These are phyloP conservation scores for Mesochorus sp. DNA, from an alignment of 2,888 invertebrate genomes.

Conservation along the genomic window DNA sequence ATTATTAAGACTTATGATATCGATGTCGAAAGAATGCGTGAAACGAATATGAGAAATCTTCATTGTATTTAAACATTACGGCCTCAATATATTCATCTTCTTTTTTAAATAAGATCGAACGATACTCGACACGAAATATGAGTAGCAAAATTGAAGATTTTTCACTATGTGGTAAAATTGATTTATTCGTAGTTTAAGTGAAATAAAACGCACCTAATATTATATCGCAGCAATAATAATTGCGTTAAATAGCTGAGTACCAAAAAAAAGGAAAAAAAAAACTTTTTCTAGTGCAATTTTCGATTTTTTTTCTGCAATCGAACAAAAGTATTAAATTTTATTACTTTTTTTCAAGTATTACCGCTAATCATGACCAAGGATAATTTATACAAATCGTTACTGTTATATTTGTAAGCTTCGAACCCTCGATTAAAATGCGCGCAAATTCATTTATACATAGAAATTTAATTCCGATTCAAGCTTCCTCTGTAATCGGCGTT, in stretches of 20 bases:
- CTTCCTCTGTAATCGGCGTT: slow-evolving; percentile 43
- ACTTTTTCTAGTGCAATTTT: slow-evolving; percentile 8
- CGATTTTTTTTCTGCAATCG: not conserved
- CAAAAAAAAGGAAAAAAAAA: slow-evolving; percentile 7
- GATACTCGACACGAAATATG: not conserved
- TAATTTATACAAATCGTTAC: slow-evolving; percentile 17
- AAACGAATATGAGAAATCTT: slow-evolving; percentile 1
- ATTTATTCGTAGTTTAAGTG: slow-evolving; percentile 18
- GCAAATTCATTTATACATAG: slow-evolving; percentile 15
- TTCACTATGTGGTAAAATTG: not conserved
- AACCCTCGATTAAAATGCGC: slow-evolving; percentile 9
- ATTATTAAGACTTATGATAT: slow-evolving; percentile 22
- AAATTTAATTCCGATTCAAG: slow-evolving; percentile 18
- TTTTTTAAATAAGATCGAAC: not conserved
- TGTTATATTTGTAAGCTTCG: not conserved
- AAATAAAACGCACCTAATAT: not conserved
- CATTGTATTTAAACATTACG: not conserved
- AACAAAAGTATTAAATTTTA: not conserved
- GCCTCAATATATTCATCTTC: not conserved
- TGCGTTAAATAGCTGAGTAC: slow-evolving; percentile 19
- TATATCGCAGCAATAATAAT: slow-evolving; percentile 21
- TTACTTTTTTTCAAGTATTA: not conserved
- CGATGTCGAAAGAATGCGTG: not conserved
- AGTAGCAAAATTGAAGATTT: not conserved
- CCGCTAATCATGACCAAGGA: not conserved